These are phyloP conservation scores for Matsumyia berberina DNA, from an alignment of 2,888 invertebrate genomes.

Conservation along the genomic window DNA sequence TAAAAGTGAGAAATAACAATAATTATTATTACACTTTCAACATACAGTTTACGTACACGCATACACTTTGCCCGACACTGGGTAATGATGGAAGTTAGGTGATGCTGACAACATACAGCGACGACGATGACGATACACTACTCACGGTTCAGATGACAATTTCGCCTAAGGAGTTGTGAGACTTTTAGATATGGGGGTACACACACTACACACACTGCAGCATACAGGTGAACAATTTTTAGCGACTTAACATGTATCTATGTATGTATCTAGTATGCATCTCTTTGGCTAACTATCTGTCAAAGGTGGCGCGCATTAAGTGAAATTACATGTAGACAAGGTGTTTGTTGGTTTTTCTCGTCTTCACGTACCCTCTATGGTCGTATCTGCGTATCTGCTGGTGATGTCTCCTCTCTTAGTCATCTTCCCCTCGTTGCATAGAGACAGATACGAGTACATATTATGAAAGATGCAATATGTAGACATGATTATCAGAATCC, in stretches of 20 bases:
- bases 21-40: slow-evolving; percentile 74
- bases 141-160: slow-evolving; percentile 62
- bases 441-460: slow-evolving; percentile 21
- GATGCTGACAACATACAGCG: slow-evolving; percentile 40
- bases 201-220: neutral
- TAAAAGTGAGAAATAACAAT: slow-evolving; percentile 73
- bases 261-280: slow-evolving; percentile 65
- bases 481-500: slow-evolving; percentile 67
- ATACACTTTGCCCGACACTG: slow-evolving; percentile 2
- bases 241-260: slow-evolving; percentile 15
- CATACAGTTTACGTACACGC: slow-evolving; percentile 60
- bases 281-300: slow-evolving; percentile 72
- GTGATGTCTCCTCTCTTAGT: too few relatives aligned
- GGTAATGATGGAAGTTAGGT: slow-evolving; percentile 52
- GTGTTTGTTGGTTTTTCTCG: slow-evolving; percentile 75
- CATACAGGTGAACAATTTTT: slow-evolving; percentile 30
- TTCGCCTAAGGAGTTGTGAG: slow-evolving; percentile 63
- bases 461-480: slow-evolving; percentile 61
- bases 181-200: slow-evolving; percentile 21
- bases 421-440: slow-evolving; percentile 10
- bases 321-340: slow-evolving; percentile 77
- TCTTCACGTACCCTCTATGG: slow-evolving; percentile 23
- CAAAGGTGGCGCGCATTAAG: slow-evolving; percentile 76
- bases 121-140: slow-evolving; percentile 9
- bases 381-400: neutral